Evolutionary conservation across 2,888 invertebrate genomes (phyloP).

Genomic region (Eilema depressum): DNA sequence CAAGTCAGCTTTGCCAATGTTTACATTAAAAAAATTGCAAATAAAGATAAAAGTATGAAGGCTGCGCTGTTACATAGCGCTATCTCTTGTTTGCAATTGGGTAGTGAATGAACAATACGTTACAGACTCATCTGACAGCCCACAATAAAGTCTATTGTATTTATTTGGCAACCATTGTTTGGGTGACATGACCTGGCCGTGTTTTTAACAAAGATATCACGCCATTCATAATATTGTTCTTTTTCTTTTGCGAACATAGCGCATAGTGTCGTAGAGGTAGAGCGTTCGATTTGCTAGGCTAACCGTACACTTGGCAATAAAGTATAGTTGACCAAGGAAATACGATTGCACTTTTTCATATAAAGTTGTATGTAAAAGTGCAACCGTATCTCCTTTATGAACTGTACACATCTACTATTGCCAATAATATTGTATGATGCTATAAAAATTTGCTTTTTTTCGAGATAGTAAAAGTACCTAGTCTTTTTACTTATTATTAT

Average conservation of each 20-base stretch:
- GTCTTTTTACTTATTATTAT: too few relatives aligned
- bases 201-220: slow-evolving; percentile 50
- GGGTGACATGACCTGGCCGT: slow-evolving; percentile 54
- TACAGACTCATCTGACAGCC: slow-evolving; percentile 49
- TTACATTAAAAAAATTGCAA: slow-evolving; percentile 42
- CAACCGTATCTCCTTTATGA: too few relatives aligned
- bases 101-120: slow-evolving; percentile 57
- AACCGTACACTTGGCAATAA: too few relatives aligned
- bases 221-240: background rate
- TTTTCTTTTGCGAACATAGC: background rate
- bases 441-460: too few relatives aligned
- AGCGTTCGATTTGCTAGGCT: background rate
- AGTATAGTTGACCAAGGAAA: too few relatives aligned
- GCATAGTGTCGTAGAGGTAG: background rate
- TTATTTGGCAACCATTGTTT: slow-evolving; percentile 63
- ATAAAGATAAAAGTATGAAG: slow-evolving; percentile 53
- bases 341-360: too few relatives aligned
- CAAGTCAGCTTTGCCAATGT: background rate
- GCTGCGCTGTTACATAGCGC: slow-evolving; percentile 32
- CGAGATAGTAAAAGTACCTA: too few relatives aligned
- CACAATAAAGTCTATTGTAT: slow-evolving; percentile 59
- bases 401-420: too few relatives aligned
- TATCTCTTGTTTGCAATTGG: slow-evolving; percentile 46
- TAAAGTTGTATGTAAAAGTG: too few relatives aligned
- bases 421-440: too few relatives aligned